phyloP scores from a whole-genome alignment of 2,797 vertebrate genomes.

The Phalanger gymnotis region DNA sequence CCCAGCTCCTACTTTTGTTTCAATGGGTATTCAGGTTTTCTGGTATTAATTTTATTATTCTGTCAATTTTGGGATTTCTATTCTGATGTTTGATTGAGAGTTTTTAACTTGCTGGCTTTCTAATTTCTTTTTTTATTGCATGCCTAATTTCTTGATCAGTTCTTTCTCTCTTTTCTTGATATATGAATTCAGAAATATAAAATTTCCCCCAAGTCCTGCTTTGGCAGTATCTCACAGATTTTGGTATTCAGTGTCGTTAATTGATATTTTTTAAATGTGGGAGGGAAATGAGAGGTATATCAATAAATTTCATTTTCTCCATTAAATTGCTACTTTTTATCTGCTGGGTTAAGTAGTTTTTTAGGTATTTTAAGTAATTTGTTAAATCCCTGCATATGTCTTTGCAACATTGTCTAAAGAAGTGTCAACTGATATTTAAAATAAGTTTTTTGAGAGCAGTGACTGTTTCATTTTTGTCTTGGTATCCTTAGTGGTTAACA shows the following conservation, averaged over 20 bases:
- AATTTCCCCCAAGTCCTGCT: neutral
- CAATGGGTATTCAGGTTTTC: neutral
- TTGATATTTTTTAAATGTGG: neutral
- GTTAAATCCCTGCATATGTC: neutral
- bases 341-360: neutral
- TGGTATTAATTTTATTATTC: neutral
- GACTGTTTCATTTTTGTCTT: neutral
- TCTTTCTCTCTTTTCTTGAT: neutral
- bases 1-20: neutral
- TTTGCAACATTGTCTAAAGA: neutral
- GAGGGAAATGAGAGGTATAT: neutral
- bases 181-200: neutral
- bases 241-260: neutral
- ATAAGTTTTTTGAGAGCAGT: neutral
- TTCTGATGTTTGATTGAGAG: neutral
- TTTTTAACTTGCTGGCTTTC: neutral
- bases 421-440: neutral
- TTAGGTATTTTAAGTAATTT: neutral
- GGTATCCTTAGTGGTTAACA: neutral
- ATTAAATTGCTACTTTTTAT: neutral
- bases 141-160: neutral
- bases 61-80: neutral
- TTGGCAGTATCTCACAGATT: neutral
- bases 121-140: neutral
- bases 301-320: neutral